phyloP scores from a whole-genome alignment of 2,113 vertebrate species.

The Pterophyllum scalare region DNA sequence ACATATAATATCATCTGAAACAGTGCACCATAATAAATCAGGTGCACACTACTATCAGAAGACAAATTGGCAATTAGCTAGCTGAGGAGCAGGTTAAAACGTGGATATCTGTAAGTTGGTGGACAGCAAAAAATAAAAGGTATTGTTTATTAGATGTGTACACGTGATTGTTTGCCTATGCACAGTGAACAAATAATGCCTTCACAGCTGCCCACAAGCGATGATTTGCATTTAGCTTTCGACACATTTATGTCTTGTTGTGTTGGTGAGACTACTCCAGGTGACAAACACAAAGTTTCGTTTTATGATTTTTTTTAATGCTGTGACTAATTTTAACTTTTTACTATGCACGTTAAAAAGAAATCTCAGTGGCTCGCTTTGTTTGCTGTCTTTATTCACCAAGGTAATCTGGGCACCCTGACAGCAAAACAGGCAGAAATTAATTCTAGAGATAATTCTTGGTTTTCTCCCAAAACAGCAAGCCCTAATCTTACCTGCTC shows the following conservation, averaged over 20 bases:
- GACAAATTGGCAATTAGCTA: background rate
- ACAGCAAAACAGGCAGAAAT: background rate
- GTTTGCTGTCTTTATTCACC: background rate
- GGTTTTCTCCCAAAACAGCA: background rate
- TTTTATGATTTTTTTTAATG: background rate
- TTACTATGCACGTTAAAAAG: background rate
- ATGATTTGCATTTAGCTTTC: background rate
- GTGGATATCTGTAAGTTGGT: background rate
- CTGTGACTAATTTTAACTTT: background rate
- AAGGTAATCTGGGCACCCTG: background rate
- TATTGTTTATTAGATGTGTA: constrained; percentile 1
- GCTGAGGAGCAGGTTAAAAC: background rate
- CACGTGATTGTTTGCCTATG: background rate
- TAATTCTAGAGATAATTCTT: too few species aligned
- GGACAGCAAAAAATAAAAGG: background rate
- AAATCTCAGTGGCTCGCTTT: too few species aligned
- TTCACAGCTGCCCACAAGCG: background rate
- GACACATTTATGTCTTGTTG: background rate
- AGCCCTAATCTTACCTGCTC: background rate
- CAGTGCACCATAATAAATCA: background rate
- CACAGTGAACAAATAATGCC: too few species aligned
- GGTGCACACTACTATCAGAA: accelerated
- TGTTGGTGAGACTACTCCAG: background rate
- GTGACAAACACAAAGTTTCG: too few species aligned
- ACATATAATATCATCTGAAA: background rate